phyloP scores from a whole-genome alignment of 2,888 invertebrate species.

The Oligia strigilis region DNA sequence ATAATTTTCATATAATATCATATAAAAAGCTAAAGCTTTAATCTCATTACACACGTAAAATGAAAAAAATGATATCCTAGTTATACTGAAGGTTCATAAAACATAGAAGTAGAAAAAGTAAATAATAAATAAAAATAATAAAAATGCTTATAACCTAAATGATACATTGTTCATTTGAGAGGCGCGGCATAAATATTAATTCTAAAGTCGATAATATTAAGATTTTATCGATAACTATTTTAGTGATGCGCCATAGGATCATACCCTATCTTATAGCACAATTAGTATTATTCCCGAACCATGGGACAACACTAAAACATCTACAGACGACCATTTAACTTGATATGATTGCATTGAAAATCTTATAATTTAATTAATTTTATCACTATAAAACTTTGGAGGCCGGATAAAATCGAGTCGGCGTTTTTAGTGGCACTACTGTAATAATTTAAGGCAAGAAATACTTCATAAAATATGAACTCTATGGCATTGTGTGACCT shows the following conservation, averaged over 20 bases:
- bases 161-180: conserved; percentile 51
- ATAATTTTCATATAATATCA: not conserved
- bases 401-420: not conserved
- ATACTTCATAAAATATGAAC: not conserved
- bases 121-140: too few species aligned
- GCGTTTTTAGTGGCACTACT: conserved; percentile 6
- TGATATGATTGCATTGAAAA: conserved; percentile 14
- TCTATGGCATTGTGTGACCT: not conserved
- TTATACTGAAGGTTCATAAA: not conserved
- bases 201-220: conserved; percentile 20
- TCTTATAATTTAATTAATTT: not conserved
- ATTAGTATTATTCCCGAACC: not conserved
- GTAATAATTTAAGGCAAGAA: conserved; percentile 30
- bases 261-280: not conserved
- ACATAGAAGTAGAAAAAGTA: conserved; percentile 30
- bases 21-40: not conserved
- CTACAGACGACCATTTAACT: not conserved
- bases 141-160: conserved; percentile 31
- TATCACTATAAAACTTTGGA: conserved; percentile 3
- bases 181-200: conserved; percentile 13
- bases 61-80: not conserved
- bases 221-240: conserved; percentile 25
- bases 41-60: not conserved
- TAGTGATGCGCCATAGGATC: not conserved
- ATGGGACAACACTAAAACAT: not conserved